These are phyloP conservation scores for Linnaemya tessellans DNA, from an alignment of 2,888 invertebrate genomes.

Conservation along the genomic window DNA sequence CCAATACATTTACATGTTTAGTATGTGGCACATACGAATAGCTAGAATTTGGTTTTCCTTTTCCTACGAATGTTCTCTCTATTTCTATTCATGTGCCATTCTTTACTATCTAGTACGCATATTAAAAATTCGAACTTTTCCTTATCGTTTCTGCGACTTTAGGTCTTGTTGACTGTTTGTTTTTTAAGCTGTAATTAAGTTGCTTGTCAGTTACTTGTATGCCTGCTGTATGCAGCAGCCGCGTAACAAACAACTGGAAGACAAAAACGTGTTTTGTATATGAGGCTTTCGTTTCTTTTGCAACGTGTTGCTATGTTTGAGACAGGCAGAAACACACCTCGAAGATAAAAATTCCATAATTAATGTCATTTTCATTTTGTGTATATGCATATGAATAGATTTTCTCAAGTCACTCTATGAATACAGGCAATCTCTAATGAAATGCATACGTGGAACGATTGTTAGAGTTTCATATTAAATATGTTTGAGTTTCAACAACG, in stretches of 20 bases:
- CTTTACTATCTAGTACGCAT: slow-evolving; percentile 57
- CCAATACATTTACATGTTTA: slow-evolving; percentile 34
- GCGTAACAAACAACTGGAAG: slow-evolving; percentile 2
- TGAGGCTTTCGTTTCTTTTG: slow-evolving; percentile 18
- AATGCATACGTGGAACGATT: neutral
- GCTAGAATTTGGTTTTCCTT: slow-evolving; percentile 4
- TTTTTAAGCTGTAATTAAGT: slow-evolving; percentile 57
- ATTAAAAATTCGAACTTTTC: slow-evolving; percentile 46
- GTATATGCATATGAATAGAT: slow-evolving; percentile 52
- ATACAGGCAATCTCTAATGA: neutral
- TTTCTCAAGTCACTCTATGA: slow-evolving; percentile 54
- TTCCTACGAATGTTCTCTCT: slow-evolving; percentile 3
- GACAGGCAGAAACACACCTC: slow-evolving; percentile 62
- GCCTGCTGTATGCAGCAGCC: slow-evolving; percentile 40
- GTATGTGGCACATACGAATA: slow-evolving; percentile 5
- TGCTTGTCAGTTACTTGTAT: slow-evolving; percentile 52
- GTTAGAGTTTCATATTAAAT: neutral
- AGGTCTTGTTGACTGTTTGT: slow-evolving; percentile 34
- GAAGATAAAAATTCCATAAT: slow-evolving; percentile 68
- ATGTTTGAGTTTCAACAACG: neutral
- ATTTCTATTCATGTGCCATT: slow-evolving; percentile 44
- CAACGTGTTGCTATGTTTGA: slow-evolving; percentile 66
- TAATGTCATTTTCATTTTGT: slow-evolving; percentile 56
- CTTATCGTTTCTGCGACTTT: slow-evolving; percentile 22
- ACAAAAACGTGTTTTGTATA: neutral